Percentiles rank a stretch among this genome's conserved stretches.
phyloP scores from a whole-genome alignment of 1,140 invertebrate species.

The Zaprionus camerounensis region DNA sequence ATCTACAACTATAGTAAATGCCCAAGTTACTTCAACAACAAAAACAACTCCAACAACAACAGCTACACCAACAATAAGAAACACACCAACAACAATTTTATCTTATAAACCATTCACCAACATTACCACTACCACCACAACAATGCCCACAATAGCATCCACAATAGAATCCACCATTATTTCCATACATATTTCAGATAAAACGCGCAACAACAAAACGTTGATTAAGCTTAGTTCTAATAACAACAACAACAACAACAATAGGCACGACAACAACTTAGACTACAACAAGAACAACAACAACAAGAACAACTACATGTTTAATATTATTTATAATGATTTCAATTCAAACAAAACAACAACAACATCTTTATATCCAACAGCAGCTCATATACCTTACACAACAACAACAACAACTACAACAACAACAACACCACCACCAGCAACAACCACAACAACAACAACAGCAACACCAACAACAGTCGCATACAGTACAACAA shows the following conservation, averaged over 20 bases:
- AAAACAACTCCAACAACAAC: constrained; percentile 20
- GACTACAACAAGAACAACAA: constrained; percentile 8
- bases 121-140: constrained; percentile 28
- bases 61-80: background rate
- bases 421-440: constrained; percentile 15
- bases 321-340: constrained; percentile 37
- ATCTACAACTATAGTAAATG: constrained; percentile 42
- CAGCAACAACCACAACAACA: constrained; percentile 11
- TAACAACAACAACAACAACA: constrained; percentile 4
- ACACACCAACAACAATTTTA: constrained; percentile 23
- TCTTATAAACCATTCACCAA: constrained; percentile 16
- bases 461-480: constrained; percentile 13
- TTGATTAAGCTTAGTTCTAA: constrained; percentile 13
- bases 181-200: constrained; percentile 28
- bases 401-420: constrained; percentile 40
- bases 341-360: constrained; percentile 69
- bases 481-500: background rate
- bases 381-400: constrained; percentile 73
- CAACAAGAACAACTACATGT: background rate
- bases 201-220: constrained; percentile 1
- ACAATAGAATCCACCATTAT: constrained; percentile 1
- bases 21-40: constrained; percentile 33
- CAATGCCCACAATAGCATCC: constrained; percentile 14
- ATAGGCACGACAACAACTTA: constrained; percentile 4
- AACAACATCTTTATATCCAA: constrained; percentile 74